phyloP scores from a whole-genome alignment of 2,113 vertebrate species.

The Oreotrochilus melanogaster region DNA sequence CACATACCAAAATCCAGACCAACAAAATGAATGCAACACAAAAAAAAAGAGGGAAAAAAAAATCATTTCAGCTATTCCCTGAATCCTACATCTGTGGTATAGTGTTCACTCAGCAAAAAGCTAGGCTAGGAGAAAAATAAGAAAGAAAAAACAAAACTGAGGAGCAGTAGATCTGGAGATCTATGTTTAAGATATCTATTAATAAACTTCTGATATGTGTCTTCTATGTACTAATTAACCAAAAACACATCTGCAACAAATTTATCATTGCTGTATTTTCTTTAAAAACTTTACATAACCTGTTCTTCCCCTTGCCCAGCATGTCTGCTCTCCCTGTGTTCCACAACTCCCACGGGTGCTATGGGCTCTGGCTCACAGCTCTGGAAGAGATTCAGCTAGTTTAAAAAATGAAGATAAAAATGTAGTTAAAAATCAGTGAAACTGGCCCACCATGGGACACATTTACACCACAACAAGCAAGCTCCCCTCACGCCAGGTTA shows the following conservation, averaged over 20 bases:
- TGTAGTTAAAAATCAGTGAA: not conserved
- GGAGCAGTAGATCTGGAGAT: not conserved
- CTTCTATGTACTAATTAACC: not conserved
- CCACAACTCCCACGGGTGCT: not conserved
- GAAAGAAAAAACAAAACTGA: not conserved
- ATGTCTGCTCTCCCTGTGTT: not conserved
- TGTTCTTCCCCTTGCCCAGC: accelerated
- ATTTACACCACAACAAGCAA: accelerated
- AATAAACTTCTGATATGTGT: not conserved
- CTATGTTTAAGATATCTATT: not conserved
- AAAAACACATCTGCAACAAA: not conserved
- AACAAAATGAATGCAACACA: not conserved
- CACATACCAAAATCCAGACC: accelerated
- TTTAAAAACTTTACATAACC: not conserved
- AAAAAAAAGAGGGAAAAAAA: not conserved
- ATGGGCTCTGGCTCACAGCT: not conserved
- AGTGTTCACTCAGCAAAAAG: not conserved
- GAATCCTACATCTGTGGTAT: not conserved
- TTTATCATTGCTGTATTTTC: not conserved
- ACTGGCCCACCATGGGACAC: not conserved
- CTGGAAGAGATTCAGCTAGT: not conserved
- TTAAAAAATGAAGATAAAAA: not conserved
- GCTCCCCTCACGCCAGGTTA: not conserved
- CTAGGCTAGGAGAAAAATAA: not conserved
- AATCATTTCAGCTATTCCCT: not conserved